Conservation (phyloP, 2,797 vertebrate genomes). For the Myripristis jacobus region DNA sequence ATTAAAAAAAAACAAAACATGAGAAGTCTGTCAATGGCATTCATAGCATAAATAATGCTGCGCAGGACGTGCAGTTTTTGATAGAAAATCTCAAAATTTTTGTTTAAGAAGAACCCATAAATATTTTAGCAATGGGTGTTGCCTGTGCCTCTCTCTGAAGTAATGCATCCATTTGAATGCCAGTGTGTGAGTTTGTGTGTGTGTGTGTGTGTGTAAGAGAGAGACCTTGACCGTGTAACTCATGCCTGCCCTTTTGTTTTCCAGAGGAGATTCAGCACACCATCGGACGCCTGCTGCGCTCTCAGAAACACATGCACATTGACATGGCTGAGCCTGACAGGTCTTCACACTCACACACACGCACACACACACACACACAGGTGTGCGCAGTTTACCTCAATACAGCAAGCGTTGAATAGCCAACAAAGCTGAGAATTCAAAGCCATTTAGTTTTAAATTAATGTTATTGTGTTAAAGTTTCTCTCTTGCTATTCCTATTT, state of each 20-base stretch:
- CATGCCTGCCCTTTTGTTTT: constrained; percentile 29
- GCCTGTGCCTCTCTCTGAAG: neutral
- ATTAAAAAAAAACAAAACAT: no score
- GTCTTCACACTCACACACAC: constrained; percentile 68
- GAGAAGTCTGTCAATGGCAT: no score
- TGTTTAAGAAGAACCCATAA: neutral
- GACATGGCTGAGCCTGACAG: constrained; percentile 84
- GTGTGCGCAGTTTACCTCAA: neutral
- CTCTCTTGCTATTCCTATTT: no score
- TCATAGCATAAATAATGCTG: neutral
- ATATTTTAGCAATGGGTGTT: neutral
- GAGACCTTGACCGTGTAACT: neutral
- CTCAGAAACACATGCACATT: constrained; percentile 75
- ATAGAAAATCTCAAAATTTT: no score
- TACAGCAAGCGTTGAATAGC: no score
- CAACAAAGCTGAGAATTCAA: no score
- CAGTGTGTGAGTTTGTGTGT: no score
- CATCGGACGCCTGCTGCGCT: constrained; percentile 82
- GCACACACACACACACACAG: constrained; percentile 13
- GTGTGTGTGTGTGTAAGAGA: neutral
- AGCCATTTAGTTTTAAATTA: no score
- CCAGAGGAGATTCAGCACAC: constrained; percentile 87
- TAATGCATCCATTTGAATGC: no score
- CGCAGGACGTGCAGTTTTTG: no score
- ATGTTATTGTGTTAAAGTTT: no score